phyloP scores from a whole-genome alignment of 2,888 invertebrate genomes.

The Nemoura dubitans region DNA sequence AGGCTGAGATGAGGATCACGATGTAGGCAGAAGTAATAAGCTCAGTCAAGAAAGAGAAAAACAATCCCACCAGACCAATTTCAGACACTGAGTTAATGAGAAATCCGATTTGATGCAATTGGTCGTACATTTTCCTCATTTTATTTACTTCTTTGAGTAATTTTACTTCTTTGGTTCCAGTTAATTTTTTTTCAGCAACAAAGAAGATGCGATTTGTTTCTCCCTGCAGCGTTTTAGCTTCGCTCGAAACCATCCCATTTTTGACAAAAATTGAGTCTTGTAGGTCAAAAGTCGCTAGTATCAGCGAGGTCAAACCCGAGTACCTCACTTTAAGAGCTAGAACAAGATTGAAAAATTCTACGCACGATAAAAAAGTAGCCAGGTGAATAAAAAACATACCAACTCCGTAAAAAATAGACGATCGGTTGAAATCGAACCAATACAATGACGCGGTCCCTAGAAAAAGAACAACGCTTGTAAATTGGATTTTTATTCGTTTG shows the following conservation, averaged over 20 bases:
- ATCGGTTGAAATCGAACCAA: no score
- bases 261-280: not conserved
- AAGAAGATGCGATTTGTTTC: not conserved
- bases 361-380: not conserved
- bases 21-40: not conserved
- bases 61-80: not conserved
- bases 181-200: not conserved
- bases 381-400: not conserved
- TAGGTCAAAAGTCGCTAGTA: not conserved
- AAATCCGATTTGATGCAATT: not conserved
- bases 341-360: not conserved
- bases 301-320: not conserved
- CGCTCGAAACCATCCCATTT: no score
- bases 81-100: not conserved
- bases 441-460: no score
- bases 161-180: not conserved
- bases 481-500: not conserved
- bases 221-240: not conserved
- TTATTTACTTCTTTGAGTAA: not conserved
- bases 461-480: not conserved
- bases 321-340: not conserved
- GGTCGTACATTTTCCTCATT: not conserved
- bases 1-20: not conserved
- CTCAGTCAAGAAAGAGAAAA: not conserved
- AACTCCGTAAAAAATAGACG: no score